phyloP scores from a whole-genome alignment of 2,888 invertebrate genomes.

The Drosophila differens region DNA sequence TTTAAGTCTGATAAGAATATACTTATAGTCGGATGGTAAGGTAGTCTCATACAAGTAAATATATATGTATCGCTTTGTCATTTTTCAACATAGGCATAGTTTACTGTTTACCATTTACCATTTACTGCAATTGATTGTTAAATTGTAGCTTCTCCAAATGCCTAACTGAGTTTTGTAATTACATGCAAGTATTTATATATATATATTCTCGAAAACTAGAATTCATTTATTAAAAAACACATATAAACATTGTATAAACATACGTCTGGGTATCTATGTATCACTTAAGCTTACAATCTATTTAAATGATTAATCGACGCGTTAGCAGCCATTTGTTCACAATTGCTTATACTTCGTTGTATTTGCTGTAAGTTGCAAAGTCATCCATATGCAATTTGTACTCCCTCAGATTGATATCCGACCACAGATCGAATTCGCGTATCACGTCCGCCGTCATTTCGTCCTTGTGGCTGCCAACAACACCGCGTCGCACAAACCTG shows the following conservation, averaged over 20 bases:
- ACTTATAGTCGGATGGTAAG: no score
- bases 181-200: not conserved
- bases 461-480: slow-evolving; percentile 83
- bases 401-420: slow-evolving; percentile 70
- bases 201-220: not conserved
- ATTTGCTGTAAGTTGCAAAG: slow-evolving; percentile 79
- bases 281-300: slow-evolving; percentile 64
- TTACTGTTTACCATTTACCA: not conserved
- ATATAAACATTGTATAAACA: slow-evolving; percentile 19
- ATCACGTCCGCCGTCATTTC: slow-evolving; percentile 77
- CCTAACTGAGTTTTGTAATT: not conserved
- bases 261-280: slow-evolving; percentile 25
- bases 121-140: not conserved
- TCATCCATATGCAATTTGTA: slow-evolving; percentile 75
- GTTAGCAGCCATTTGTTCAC: slow-evolving; percentile 1
- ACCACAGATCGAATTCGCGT: slow-evolving; percentile 82
- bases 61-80: no score
- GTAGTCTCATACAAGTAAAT: no score
- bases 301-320: slow-evolving; percentile 46
- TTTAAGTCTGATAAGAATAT: no score
- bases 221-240: slow-evolving; percentile 34
- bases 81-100: not conserved
- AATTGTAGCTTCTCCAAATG: not conserved
- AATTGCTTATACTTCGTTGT: slow-evolving; percentile 17
- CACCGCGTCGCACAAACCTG: slow-evolving; percentile 83